phyloP scores from a whole-genome alignment of 2,888 invertebrate genomes.

The Drosophila multiciliata region DNA sequence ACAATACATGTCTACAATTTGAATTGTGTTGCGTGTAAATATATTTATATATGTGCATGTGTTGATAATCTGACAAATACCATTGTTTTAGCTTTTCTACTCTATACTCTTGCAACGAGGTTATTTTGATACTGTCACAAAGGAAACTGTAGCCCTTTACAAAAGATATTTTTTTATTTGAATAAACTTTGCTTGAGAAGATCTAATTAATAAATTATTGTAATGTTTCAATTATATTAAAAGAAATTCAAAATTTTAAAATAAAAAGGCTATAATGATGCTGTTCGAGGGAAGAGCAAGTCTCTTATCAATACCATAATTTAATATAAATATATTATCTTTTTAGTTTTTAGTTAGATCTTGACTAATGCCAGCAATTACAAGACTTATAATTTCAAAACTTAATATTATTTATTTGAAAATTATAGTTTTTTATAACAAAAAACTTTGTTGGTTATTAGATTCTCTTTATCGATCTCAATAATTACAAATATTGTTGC shows the following conservation, averaged over 20 bases:
- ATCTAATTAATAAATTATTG: neutral
- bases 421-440: neutral
- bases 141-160: neutral
- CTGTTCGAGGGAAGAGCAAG: neutral
- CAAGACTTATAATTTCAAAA: neutral
- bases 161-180: neutral
- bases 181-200: neutral
- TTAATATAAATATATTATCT: neutral
- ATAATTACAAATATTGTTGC: neutral
- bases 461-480: neutral
- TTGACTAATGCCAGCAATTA: neutral
- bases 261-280: neutral
- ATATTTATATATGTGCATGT: neutral
- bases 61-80: slow-evolving; percentile 13
- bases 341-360: neutral
- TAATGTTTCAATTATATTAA: neutral
- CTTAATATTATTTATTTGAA: neutral
- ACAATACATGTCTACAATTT: slow-evolving; percentile 17
- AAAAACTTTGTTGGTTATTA: neutral
- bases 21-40: slow-evolving; percentile 19
- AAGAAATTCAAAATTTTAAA: neutral
- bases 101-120: neutral
- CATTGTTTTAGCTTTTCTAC: slow-evolving; percentile 18
- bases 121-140: neutral
- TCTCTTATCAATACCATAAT: neutral